phyloP scores from a whole-genome alignment of 2,888 invertebrate species.

The Mythimna albipuncta region DNA sequence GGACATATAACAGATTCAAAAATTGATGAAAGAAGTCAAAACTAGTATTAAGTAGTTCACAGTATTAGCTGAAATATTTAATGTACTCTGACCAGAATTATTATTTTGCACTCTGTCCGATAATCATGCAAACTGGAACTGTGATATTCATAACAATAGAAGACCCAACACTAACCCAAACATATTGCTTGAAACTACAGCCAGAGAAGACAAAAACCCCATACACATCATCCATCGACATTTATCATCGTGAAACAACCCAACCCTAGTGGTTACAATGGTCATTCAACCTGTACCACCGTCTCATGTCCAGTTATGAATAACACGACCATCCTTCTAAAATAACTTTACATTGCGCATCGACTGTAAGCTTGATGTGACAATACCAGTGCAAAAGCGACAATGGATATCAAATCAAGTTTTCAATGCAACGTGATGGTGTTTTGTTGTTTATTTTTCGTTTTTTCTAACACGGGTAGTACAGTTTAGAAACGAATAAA shows the following conservation, averaged over 20 bases:
- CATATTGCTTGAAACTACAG: slow-evolving; percentile 30
- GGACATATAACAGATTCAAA: no score
- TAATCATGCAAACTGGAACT: neutral
- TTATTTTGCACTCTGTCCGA: neutral
- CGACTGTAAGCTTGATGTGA: slow-evolving; percentile 1
- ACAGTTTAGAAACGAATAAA: slow-evolving; percentile 51
- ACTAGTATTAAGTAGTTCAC: no score
- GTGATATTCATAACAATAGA: slow-evolving; percentile 5
- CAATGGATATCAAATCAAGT: neutral
- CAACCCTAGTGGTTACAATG: slow-evolving; percentile 52
- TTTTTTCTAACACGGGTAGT: slow-evolving; percentile 34
- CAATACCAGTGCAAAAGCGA: neutral
- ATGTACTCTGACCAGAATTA: neutral
- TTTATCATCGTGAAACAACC: slow-evolving; percentile 57
- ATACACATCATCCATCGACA: slow-evolving; percentile 55
- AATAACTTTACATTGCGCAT: slow-evolving; percentile 41
- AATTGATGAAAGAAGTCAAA: no score
- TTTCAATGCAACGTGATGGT: neutral
- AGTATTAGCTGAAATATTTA: no score
- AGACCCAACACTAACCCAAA: slow-evolving; percentile 23
- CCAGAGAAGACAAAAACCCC: slow-evolving; percentile 37
- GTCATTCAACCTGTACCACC: slow-evolving; percentile 43
- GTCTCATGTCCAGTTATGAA: slow-evolving; percentile 18
- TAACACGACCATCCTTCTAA: slow-evolving; percentile 23
- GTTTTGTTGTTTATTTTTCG: slow-evolving; percentile 12